Base-by-base conservation (phyloP, 2,797 vertebrate species). In the Acipenser transmontanus region DNA sequence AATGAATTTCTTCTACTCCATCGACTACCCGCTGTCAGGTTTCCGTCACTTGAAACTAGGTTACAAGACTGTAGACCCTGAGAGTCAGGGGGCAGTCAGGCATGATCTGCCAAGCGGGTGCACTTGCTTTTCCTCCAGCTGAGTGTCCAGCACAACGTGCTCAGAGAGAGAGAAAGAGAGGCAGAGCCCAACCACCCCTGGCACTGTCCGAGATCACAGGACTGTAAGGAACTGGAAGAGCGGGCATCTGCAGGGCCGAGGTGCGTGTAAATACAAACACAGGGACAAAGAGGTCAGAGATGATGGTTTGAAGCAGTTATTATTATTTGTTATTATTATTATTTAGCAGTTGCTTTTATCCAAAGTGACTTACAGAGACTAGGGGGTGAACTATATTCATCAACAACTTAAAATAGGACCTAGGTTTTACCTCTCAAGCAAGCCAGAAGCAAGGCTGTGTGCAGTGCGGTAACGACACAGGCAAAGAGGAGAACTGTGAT, bases 31-130 rank as follows among this genome's bases (percentile, higher is more conserved):
- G 73, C 84, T 89, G 91, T 89, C 91, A 87, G 70, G 65, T 79
- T 73, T 85, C 83, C 81, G 82, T 90, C 85, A 84, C 68, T 56
- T 72, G 77, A 85, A 93, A 89, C 76, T 85, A 65, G 86, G 87
- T 86, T 87, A 73, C 78, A 83, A 84, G 88, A 79, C 81, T 51
- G 61, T 82, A 84, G 76, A 82, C 85, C 90, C 92, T 69, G 70
- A 69, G 87, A 91, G 91, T 94, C 93, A 93, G 84, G 85, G 92
- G 91, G 74, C 91, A 93, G 84, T 90, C 88, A 92, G 91, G 91
- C 89, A 80, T 92, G 90, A 91, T 86, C 87, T 87, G 84, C 84
- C 84, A 75, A 81, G 85, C 65, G 83, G 88, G 87, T 62, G 54
- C 81, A 72, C 85, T 88, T 82, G 66, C 82, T 78, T 83, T 87